A percentile compares a stretch with the other conserved stretches of the same genome.
Conservation (phyloP, 92 coral and sea anemone genomes). For the Actinostola sp. region DNA sequence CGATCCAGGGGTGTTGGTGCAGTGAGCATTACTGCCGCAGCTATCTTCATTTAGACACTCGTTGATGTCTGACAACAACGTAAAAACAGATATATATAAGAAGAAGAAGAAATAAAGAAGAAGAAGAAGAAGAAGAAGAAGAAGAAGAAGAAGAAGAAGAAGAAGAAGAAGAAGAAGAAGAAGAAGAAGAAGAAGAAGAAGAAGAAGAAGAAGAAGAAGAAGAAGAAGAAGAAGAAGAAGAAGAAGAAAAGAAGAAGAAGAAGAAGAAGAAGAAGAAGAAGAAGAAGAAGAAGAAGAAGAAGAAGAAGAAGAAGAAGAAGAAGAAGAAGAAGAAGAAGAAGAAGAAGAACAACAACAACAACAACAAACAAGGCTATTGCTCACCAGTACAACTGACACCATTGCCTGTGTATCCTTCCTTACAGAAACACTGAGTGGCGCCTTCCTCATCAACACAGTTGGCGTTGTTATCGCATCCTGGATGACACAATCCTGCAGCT, state of each 20-base stretch:
- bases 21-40: slow-evolving; percentile 57
- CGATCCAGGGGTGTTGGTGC: slow-evolving; percentile 62
- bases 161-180: too few relatives aligned
- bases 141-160: too few relatives aligned
- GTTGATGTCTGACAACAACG: slow-evolving; percentile 33
- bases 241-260: too few relatives aligned
- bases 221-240: too few relatives aligned
- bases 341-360: background rate
- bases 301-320: too few relatives aligned
- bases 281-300: too few relatives aligned
- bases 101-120: background rate
- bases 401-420: slow-evolving; percentile 54
- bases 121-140: background rate
- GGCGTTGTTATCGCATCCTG: slow-evolving; percentile 45
- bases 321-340: too few relatives aligned
- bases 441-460: slow-evolving; percentile 39
- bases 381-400: slow-evolving; percentile 56
- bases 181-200: too few relatives aligned
- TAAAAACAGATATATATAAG: background rate
- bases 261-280: background rate
- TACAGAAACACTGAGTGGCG: slow-evolving; percentile 44
- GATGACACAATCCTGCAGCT: slow-evolving; percentile 9
- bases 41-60: slow-evolving; percentile 31
- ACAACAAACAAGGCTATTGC: background rate
- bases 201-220: too few relatives aligned